Evolutionary conservation across 2,113 vertebrate species (phyloP).

Genomic region (Cercocebus atys): DNA sequence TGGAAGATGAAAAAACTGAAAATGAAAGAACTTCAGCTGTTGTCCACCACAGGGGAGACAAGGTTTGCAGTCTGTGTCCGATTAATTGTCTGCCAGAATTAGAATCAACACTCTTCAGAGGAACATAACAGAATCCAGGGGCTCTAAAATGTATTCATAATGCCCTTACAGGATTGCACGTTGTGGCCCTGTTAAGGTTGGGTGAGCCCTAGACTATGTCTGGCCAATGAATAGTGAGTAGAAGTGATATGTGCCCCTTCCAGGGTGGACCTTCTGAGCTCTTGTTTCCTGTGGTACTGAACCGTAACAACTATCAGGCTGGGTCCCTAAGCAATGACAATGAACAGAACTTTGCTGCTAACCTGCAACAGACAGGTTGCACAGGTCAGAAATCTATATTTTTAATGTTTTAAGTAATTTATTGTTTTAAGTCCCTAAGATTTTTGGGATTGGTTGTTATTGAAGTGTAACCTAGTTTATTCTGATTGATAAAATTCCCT

Average conservation of each 20-base stretch:
- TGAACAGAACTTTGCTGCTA: background rate
- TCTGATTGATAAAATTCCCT: background rate
- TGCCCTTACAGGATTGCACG: background rate
- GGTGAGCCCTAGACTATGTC: background rate
- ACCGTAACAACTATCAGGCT: background rate
- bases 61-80: background rate
- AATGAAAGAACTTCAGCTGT: background rate
- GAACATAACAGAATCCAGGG: background rate
- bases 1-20: background rate
- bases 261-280: background rate
- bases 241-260: background rate
- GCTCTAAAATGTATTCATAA: background rate
- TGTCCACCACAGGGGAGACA: background rate
- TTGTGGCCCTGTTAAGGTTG: background rate
- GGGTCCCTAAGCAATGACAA: background rate
- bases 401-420: background rate
- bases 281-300: background rate
- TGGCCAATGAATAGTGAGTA: background rate
- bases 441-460: background rate
- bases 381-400: background rate
- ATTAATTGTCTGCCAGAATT: background rate
- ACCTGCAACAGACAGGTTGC: accelerated
- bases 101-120: background rate
- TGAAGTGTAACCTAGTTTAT: background rate
- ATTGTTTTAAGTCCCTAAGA: background rate